Evolutionary conservation across 2,797 vertebrate genomes (phyloP).

Genomic region (Pachyuromys duprasi): DNA sequence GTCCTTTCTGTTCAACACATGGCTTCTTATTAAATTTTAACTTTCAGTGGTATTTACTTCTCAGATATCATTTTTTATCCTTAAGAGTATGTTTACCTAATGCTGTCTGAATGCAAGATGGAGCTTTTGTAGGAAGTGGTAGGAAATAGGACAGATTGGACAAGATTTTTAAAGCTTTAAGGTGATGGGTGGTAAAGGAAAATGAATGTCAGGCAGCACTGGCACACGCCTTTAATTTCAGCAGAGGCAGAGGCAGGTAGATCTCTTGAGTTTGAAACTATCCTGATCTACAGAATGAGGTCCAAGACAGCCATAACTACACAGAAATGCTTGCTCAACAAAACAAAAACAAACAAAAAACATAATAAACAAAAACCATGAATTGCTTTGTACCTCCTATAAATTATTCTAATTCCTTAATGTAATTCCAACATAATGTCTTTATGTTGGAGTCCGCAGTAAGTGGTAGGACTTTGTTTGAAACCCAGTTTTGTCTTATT

Average conservation of each 20-base stretch:
- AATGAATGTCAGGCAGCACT: neutral
- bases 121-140: neutral
- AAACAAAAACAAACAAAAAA: neutral
- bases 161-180: slow-evolving; percentile 7
- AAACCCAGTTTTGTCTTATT: neutral
- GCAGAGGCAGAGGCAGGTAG: neutral
- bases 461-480: neutral
- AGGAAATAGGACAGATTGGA: neutral
- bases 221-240: neutral
- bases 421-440: neutral
- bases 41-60: neutral
- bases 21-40: neutral
- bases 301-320: neutral
- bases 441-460: neutral
- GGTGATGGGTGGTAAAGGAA: neutral
- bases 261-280: neutral
- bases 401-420: neutral
- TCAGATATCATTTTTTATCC: neutral
- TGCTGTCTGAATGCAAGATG: neutral
- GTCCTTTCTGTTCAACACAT: neutral
- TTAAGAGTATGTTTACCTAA: neutral
- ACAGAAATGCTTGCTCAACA: neutral
- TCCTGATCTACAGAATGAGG: neutral
- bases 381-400: neutral
- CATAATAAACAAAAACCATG: neutral